phyloP scores from a whole-genome alignment of 2,113 vertebrate species.

The Solea senegalensis region DNA sequence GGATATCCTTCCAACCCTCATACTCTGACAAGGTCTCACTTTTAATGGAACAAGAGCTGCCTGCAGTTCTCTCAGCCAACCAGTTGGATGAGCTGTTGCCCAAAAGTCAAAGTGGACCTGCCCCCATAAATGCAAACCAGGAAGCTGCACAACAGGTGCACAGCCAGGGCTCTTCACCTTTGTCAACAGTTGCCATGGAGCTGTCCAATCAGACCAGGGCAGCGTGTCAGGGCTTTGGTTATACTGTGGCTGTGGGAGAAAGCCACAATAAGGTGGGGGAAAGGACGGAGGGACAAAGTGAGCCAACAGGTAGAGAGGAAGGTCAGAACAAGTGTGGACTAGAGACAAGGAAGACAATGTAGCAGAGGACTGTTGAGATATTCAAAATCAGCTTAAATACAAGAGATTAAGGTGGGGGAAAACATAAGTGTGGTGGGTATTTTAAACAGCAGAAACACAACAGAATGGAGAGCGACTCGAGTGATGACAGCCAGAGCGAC shows the following conservation, averaged over 20 bases:
- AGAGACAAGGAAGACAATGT: conserved; percentile 25
- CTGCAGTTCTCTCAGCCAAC: conserved; percentile 23
- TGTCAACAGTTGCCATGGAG: conserved; percentile 74
- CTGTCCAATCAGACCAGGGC: conserved; percentile 63
- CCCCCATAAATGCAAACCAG: conserved; percentile 63
- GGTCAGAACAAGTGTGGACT: conserved; percentile 48
- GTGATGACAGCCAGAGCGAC: conserved; percentile 74
- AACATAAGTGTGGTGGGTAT: conserved; percentile 8
- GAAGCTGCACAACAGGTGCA: conserved; percentile 80
- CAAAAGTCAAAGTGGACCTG: conserved; percentile 23
- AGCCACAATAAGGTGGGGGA: conserved; percentile 55
- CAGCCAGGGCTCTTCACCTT: conserved; percentile 70
- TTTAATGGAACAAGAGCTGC: conserved; percentile 2
- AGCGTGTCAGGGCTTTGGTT: conserved; percentile 50
- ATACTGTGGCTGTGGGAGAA: conserved; percentile 58
- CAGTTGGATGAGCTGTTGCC: conserved; percentile 71
- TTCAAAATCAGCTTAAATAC: conserved; percentile 19
- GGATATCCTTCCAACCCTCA: conserved; percentile 22
- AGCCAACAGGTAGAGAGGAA: conserved; percentile 66
- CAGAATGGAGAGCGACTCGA: conserved; percentile 73
- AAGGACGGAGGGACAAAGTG: conserved; percentile 49
- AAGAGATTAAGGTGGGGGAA: conserved; percentile 2
- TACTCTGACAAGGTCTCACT: conserved; percentile 1
- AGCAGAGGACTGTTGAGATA: conserved; percentile 11
- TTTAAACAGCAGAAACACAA: conserved; percentile 13